Evolutionary conservation across 2,888 invertebrate species (phyloP), one percentile per base, ranked within the genome.

Genomic region (Sphaerophoria taeniata): DNA sequence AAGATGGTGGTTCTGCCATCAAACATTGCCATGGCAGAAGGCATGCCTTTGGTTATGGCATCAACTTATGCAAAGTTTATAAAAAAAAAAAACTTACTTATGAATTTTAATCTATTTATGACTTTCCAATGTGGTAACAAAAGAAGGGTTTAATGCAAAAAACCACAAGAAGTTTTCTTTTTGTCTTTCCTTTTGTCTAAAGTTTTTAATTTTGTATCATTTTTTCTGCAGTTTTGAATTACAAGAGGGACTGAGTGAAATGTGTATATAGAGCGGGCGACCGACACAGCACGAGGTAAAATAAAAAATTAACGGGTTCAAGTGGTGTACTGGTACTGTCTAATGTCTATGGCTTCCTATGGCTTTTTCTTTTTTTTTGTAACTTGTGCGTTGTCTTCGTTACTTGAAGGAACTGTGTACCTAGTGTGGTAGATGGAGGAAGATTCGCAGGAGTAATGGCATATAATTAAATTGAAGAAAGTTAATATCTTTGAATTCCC

Each of bases 381-480:
- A 24, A 24, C 24, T 24, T 24, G 24, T 24, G 24, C 24, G 24
- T 24, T 24, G 24, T 24, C 24, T 24, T 24, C 24, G 24, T 24
- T 24, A 24, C 24, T 24, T 24, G 24, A 24, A 24, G 24, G 24
- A 24, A 24, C 1, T 24, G 24, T 24, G 24, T 24, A n/a, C n/a
- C n/a, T n/a, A 24, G 24, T 24, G 24, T 24, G 43, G 16, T n/a
- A 16, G 4, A 4, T 4, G 61, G 11, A 55, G 53, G 72, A 36
- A 83, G 43, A 56, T 36, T 67, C 49, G 24, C 56, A 70, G 83
- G 78, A 70, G 83, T 83, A 83, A 83, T 83, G 83, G 70, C 79
- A 78, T 60, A 74, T 78, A 83, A 83, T 83, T 78, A 79, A 78
- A 83, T 83, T 83, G 73, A 74, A 79, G 74, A 77, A 83, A 83